Evolutionary conservation across 1,140 invertebrate genomes (phyloP).

Genomic region (Pseudomyrmex cubaensis): DNA sequence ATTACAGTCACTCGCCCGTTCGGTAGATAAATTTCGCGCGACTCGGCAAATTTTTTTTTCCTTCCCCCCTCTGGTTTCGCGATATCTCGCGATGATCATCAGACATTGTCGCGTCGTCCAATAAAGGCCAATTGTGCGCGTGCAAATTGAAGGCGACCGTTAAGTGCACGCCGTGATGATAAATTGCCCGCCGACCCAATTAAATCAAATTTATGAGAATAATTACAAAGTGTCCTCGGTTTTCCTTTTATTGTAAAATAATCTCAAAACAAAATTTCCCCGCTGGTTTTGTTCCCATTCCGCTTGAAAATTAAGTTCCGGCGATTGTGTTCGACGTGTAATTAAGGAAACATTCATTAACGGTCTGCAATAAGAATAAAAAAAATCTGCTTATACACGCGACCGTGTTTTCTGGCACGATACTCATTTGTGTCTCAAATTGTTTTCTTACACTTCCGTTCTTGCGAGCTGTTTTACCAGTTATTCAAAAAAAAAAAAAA

Average conservation of each 20-base stretch:
- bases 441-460: too few species aligned
- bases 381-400: too few species aligned
- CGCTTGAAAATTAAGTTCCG: neutral
- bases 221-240: neutral
- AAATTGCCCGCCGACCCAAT: neutral
- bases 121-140: neutral
- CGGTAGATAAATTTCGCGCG: neutral
- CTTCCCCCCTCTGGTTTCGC: too few species aligned
- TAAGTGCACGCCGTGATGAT: slow-evolving; percentile 6
- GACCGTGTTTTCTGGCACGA: too few species aligned
- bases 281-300: neutral
- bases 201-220: slow-evolving; percentile 26
- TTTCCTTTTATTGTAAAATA: neutral
- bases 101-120: neutral
- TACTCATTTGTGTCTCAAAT: too few species aligned
- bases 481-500: too few species aligned
- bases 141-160: slow-evolving; percentile 8
- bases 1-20: slow-evolving; percentile 18
- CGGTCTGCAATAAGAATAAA: too few species aligned
- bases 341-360: too few species aligned
- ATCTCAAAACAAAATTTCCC: too few species aligned
- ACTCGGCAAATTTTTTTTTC: neutral
- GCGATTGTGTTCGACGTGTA: neutral
- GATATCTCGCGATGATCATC: neutral
- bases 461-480: too few species aligned